Conservation (phyloP, 1,140 invertebrate species). For the Metopolophium dirhodum region DNA sequence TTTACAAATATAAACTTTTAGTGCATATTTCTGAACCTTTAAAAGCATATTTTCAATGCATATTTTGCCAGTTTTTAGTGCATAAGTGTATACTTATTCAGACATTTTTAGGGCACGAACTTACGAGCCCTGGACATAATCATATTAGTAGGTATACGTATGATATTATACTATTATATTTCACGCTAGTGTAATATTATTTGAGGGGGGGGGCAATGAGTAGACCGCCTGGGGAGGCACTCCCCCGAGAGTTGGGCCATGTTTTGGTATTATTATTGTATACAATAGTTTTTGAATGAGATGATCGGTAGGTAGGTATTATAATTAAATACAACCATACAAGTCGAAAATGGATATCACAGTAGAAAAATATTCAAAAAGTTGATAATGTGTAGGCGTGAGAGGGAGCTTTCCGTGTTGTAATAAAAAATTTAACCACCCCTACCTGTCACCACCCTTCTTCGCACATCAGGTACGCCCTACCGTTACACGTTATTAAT, state of each 20-base stretch:
- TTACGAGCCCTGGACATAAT: too few relatives aligned
- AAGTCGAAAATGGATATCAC: neutral
- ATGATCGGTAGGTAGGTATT: neutral
- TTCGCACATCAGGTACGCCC: too few relatives aligned
- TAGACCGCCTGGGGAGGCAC: too few relatives aligned
- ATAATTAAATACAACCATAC: too few relatives aligned
- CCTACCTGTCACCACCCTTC: neutral
- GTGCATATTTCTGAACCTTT: too few relatives aligned
- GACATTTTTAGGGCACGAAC: too few relatives aligned
- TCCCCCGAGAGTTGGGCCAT: neutral
- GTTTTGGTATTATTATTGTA: neutral
- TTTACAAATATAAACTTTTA: too few relatives aligned
- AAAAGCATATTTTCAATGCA: too few relatives aligned
- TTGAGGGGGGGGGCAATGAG: too few relatives aligned
- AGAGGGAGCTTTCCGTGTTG: neutral
- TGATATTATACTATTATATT: neutral
- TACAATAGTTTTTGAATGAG: neutral
- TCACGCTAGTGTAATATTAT: neutral
- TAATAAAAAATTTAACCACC: neutral
- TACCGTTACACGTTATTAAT: neutral
- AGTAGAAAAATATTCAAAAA: neutral
- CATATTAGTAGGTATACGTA: too few relatives aligned
- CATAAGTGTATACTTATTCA: too few relatives aligned
- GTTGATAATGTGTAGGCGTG: neutral
- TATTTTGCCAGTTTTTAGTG: too few relatives aligned